Evolutionary conservation across 1,140 invertebrate genomes (phyloP).

Genomic region (Papilio helenus): DNA sequence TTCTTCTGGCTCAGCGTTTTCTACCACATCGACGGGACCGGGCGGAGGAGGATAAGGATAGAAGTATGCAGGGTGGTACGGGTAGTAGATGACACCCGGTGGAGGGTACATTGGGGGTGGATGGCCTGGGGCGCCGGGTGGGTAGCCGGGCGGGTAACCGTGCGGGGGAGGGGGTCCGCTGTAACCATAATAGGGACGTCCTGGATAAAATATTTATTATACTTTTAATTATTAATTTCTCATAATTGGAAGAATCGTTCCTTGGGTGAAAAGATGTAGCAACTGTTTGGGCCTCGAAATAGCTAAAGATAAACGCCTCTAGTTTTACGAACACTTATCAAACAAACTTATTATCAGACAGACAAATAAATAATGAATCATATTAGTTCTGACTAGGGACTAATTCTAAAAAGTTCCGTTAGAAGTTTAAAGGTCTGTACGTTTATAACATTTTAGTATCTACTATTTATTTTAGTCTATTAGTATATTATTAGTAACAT

Average conservation of each 20-base stretch:
- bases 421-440: background rate
- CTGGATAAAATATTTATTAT: constrained; percentile 54
- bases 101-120: constrained; percentile 57
- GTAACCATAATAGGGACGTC: constrained; percentile 70
- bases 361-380: background rate
- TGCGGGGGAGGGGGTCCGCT: constrained; percentile 61
- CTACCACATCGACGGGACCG: constrained; percentile 50
- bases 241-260: background rate
- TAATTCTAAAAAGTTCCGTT: background rate
- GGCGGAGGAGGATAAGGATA: constrained; percentile 62
- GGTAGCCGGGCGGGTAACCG: constrained; percentile 58
- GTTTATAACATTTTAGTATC: no score
- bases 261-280: no score
- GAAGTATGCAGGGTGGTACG: constrained; percentile 71
- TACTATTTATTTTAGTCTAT: background rate
- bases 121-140: constrained; percentile 53
- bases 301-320: background rate
- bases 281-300: no score
- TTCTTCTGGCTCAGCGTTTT: constrained; percentile 53
- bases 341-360: background rate
- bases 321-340: background rate
- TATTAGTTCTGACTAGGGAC: background rate
- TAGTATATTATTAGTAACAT: background rate
- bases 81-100: constrained; percentile 66
- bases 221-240: background rate